Percentiles rank a stretch among this genome's conserved stretches.
These are phyloP conservation scores for Agrenia bidenticulata DNA, from an alignment of 2,888 invertebrate species.

Conservation along the genomic window DNA sequence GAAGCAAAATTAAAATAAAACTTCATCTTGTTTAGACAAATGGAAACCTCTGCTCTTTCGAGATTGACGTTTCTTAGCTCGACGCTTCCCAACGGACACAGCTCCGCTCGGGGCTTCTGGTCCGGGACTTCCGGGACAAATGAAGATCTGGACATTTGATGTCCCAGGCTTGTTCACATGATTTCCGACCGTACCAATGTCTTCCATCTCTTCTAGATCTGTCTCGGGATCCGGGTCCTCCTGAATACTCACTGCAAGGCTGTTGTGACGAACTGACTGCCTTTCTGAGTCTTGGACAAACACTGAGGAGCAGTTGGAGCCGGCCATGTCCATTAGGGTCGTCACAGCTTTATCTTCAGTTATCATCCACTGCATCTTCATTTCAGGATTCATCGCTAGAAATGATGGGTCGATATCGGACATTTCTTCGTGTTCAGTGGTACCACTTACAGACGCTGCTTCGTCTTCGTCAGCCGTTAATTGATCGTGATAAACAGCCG, in stretches of 20 bases:
- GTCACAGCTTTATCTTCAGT: conserved; percentile 31
- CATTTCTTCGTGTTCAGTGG: conserved; percentile 49
- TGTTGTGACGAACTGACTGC: not conserved
- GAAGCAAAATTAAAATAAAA: conserved; percentile 1
- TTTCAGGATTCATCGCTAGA: conserved; percentile 9
- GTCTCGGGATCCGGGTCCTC: conserved; percentile 23
- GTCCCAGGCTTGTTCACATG: not conserved
- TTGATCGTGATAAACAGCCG: no score
- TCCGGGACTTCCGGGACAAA: conserved; percentile 32
- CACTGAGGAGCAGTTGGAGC: conserved; percentile 32
- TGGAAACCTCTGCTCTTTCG: not conserved
- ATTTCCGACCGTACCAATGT: not conserved
- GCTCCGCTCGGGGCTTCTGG: conserved; percentile 12
- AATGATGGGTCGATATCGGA: conserved; percentile 16
- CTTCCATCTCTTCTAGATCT: conserved; percentile 32
- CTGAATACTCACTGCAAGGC: not conserved
- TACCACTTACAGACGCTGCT: conserved; percentile 30
- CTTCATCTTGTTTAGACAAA: not conserved
- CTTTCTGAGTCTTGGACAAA: conserved; percentile 43
- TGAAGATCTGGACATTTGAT: conserved; percentile 11
- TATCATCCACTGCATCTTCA: not conserved
- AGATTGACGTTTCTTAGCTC: conserved; percentile 2
- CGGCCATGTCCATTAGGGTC: conserved; percentile 34
- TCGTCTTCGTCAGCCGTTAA: no score
- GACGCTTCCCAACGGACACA: not conserved